phyloP scores from a whole-genome alignment of 2,888 invertebrate species.

The Drosophila paranaensis region DNA sequence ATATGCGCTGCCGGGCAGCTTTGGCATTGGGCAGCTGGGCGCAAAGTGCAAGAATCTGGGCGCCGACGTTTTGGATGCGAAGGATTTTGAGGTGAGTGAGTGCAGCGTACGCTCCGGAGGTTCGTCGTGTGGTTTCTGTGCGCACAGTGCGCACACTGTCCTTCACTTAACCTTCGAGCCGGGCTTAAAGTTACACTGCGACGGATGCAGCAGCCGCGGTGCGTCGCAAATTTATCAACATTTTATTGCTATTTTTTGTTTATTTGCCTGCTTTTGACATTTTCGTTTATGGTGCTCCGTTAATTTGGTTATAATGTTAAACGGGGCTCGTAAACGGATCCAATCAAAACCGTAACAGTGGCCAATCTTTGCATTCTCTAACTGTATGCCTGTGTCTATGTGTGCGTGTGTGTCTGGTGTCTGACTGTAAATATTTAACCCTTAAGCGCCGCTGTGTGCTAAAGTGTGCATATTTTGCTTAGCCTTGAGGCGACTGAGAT shows the following conservation, averaged over 20 bases:
- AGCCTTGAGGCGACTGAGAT: not conserved
- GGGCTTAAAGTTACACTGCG: slow-evolving; percentile 42
- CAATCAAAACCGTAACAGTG: slow-evolving; percentile 41
- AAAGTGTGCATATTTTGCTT: not conserved
- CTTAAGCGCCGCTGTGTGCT: slow-evolving; percentile 22
- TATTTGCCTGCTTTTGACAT: slow-evolving; percentile 30
- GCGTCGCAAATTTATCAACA: slow-evolving; percentile 23
- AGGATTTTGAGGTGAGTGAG: slow-evolving; percentile 90
- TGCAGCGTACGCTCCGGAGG: slow-evolving; percentile 38
- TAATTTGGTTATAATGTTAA: slow-evolving; percentile 40
- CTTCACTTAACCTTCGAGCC: slow-evolving; percentile 61
- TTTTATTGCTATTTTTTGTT: slow-evolving; percentile 38
- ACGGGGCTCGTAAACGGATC: slow-evolving; percentile 33
- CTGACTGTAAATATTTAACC: slow-evolving; percentile 44
- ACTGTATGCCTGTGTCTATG: not conserved
- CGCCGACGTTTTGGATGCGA: slow-evolving; percentile 79
- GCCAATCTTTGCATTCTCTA: slow-evolving; percentile 17
- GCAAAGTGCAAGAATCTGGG: slow-evolving; percentile 88
- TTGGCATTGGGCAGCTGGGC: slow-evolving; percentile 89
- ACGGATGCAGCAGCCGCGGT: slow-evolving; percentile 8
- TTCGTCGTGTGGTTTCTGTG: slow-evolving; percentile 12
- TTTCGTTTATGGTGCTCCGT: slow-evolving; percentile 36
- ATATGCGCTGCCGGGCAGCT: slow-evolving; percentile 95
- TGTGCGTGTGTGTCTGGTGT: not conserved
- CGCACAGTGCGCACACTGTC: slow-evolving; percentile 21